phyloP scores from a whole-genome alignment of 1,140 invertebrate genomes.

The Rhyacophila brunnea region DNA sequence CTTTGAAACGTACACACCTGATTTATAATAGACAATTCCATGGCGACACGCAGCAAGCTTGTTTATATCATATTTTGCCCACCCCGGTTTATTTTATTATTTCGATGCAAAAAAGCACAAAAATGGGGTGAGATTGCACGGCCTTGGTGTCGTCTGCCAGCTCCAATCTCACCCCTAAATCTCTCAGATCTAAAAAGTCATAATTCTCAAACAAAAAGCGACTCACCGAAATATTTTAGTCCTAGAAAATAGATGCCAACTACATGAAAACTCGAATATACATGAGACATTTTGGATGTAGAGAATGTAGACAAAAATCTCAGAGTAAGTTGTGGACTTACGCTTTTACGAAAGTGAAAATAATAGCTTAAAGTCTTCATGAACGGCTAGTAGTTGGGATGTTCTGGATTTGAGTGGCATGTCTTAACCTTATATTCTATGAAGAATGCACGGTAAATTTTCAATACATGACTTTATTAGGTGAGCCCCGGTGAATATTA shows the following conservation, averaged over 20 bases:
- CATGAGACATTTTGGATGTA: too few species aligned
- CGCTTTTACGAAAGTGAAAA: background rate
- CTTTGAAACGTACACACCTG: too few species aligned
- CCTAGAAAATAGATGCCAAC: too few species aligned
- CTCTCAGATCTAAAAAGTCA: too few species aligned
- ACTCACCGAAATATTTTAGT: too few species aligned
- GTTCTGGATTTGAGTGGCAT: background rate
- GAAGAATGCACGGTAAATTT: slow-evolving; percentile 57
- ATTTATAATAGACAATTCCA: too few species aligned
- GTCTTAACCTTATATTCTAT: slow-evolving; percentile 50
- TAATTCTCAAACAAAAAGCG: too few species aligned
- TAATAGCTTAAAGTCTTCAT: background rate
- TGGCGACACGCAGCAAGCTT: slow-evolving; percentile 19
- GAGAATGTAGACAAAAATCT: too few species aligned
- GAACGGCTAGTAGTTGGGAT: background rate
- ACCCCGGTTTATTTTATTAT: slow-evolving; percentile 42
- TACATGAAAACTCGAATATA: too few species aligned
- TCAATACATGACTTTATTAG: slow-evolving; percentile 58
- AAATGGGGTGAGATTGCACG: too few species aligned
- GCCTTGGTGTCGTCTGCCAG: slow-evolving; percentile 33
- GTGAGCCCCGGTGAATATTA: slow-evolving; percentile 54
- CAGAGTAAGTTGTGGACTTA: background rate
- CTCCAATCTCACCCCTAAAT: slow-evolving; percentile 20
- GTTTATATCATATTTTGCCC: slow-evolving; percentile 44
- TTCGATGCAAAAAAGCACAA: slow-evolving; percentile 37